Conservation (phyloP, 1,140 invertebrate species). For the Lineus longissimus region DNA sequence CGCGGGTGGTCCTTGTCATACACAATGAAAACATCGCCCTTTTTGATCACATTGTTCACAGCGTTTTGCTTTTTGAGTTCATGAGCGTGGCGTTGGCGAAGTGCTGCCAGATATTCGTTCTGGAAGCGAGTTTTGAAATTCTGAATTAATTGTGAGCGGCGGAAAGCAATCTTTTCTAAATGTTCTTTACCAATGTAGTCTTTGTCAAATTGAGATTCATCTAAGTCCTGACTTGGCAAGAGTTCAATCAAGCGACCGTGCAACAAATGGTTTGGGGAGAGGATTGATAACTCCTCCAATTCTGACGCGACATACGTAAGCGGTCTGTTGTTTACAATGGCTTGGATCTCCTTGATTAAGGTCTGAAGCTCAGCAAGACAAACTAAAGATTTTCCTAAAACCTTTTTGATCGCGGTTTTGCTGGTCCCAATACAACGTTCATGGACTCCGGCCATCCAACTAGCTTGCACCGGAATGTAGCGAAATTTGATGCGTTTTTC, state of each 20-base stretch:
- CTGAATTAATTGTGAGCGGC: no score
- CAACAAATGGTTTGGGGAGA: neutral
- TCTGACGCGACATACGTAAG: neutral
- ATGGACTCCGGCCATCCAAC: neutral
- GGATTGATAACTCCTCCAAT: neutral
- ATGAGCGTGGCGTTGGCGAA: no score
- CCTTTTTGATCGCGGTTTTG: conserved; percentile 4
- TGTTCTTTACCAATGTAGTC: no score
- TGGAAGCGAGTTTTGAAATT: no score
- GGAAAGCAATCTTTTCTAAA: no score
- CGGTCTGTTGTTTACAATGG: conserved; percentile 2
- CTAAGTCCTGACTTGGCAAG: no score
- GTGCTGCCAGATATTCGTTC: no score
- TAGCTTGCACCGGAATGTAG: neutral
- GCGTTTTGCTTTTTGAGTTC: no score
- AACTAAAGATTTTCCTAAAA: neutral
- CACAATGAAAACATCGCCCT: no score
- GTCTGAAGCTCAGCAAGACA: neutral
- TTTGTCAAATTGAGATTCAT: no score
- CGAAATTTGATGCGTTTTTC: neutral
- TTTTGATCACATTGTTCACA: no score
- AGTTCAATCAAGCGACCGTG: neutral
- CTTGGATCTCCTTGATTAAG: conserved; percentile 4
- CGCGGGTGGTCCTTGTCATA: no score
- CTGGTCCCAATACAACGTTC: neutral